Base-by-base conservation (phyloP, 2,113 vertebrate genomes). In the Anseranas semipalmata region DNA sequence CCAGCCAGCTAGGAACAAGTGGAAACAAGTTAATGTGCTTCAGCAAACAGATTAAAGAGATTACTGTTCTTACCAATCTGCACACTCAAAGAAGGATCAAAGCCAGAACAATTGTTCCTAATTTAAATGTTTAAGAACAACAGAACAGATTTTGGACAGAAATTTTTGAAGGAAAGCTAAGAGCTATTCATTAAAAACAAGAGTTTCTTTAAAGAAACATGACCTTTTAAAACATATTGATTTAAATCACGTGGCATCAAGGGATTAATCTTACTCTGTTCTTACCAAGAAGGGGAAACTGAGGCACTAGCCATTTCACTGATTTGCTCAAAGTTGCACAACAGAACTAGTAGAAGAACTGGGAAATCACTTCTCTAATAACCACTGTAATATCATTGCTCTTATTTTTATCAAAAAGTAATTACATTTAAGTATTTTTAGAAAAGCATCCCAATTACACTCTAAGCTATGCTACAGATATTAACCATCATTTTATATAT, bases 1-100 rank as follows among this genome's bases (percentile, higher is more conserved):
- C 96, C 93, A 77, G 96, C 43, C 96, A 85, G 96, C 83, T 45
- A 74, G 43, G 77, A 96, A 58, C 89, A 74, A 50, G 67, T 32
- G 93, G 74, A 87, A 94, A 65, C 7, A 53, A 67, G 85, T 73
- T 73, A 37, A 63, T 17, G 70, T 21, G 71, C 60, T 72, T 85
- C 78, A 48, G 76, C 87, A 93, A 55, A 50, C 81, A 52, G 55
- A 66, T 11, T 35, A 15, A 17, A 79, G 53, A 46, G 62, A 74
- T 43, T 2, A 33, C n/a, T 32, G 45, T 87, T 46, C 28, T 45
- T 9, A 12, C 43, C 53, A 10, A 25, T 7, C 48, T 32, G 84
- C 30, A 10, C 56, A 4, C 71, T 67, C 25, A 3, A 9, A 50
- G n/a, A 35, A 45, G 35, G 15, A 35, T 15, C 24, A 11, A 5